A percentile compares a stretch with the other conserved stretches of the same genome.
These are phyloP conservation scores for Nomada hirtipes DNA, from an alignment of 2,888 invertebrate genomes.

Conservation along the genomic window DNA sequence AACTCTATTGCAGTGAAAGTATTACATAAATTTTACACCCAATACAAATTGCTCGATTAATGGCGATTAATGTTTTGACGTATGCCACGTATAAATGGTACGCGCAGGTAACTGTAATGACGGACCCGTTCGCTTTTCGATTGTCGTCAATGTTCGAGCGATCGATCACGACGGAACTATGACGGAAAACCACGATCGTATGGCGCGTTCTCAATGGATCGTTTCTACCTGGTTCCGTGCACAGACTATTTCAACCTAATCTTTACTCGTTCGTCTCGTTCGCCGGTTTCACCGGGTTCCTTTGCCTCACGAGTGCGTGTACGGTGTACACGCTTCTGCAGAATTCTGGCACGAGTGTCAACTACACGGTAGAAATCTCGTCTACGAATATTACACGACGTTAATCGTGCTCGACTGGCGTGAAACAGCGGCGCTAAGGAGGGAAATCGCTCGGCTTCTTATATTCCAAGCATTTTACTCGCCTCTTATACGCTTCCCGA, in stretches of 20 bases:
- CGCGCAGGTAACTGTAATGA: neutral
- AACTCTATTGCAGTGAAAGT: constrained; percentile 13
- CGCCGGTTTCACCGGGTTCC: constrained; percentile 4
- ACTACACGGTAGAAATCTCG: constrained; percentile 71
- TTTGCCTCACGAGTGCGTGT: constrained; percentile 26
- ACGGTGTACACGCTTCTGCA: constrained; percentile 10
- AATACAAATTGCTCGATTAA: constrained; percentile 7
- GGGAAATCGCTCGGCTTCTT: constrained; percentile 46
- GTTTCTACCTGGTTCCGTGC: constrained; percentile 33
- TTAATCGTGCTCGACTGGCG: constrained; percentile 67
- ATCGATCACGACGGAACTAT: constrained; percentile 36
- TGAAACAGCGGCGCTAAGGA: constrained; percentile 52
- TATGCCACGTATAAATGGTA: neutral
- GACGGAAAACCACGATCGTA: constrained; percentile 25
- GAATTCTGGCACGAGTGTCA: neutral
- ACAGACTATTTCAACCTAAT: constrained; percentile 3
- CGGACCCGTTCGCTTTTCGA: neutral
- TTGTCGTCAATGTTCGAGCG: constrained; percentile 22
- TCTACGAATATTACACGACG: constrained; percentile 74
- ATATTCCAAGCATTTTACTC: constrained; percentile 27
- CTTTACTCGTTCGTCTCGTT: constrained; percentile 1
- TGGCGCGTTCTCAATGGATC: neutral
- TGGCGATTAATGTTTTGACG: constrained; percentile 1
- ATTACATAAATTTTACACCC: neutral
- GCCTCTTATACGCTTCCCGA: constrained; percentile 2